phyloP scores from a whole-genome alignment of 92 coral and sea anemone species.

The Parazoanthus swiftii region DNA sequence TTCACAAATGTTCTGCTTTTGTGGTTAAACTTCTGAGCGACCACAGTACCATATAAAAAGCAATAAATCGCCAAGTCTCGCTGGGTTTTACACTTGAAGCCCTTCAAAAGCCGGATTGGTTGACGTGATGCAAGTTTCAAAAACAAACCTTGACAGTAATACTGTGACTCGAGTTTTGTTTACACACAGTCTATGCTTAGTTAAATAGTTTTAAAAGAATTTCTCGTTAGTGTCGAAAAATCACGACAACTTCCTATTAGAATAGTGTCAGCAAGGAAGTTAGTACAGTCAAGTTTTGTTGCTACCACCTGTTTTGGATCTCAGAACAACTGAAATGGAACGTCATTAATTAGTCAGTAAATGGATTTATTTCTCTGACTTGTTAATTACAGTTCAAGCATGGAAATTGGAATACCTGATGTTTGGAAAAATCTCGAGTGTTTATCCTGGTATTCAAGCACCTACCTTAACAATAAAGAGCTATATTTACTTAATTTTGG shows the following conservation, averaged over 20 bases:
- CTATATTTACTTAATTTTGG: slow-evolving; percentile 17
- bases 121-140: not conserved
- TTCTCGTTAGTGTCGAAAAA: not conserved
- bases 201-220: slow-evolving; percentile 33
- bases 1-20: not conserved
- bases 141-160: not conserved
- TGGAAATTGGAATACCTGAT: not conserved
- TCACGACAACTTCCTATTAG: not conserved
- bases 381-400: not conserved
- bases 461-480: slow-evolving; percentile 8
- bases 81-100: slow-evolving; percentile 4
- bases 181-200: not conserved
- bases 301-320: not conserved
- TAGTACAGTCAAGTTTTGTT: not conserved
- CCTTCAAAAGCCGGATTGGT: slow-evolving; percentile 1
- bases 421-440: slow-evolving; percentile 28
- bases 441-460: slow-evolving; percentile 23
- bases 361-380: not conserved
- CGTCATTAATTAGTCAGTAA: not conserved
- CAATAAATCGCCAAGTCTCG: not conserved
- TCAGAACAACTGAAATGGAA: not conserved
- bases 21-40: not conserved
- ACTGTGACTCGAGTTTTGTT: slow-evolving; percentile 8
- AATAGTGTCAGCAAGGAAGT: not conserved
- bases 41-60: not conserved